Percentiles rank a stretch among this genome's conserved stretches.
These are phyloP conservation scores for Agrochola lychnidis DNA, from an alignment of 2,888 invertebrate species.

Conservation along the genomic window DNA sequence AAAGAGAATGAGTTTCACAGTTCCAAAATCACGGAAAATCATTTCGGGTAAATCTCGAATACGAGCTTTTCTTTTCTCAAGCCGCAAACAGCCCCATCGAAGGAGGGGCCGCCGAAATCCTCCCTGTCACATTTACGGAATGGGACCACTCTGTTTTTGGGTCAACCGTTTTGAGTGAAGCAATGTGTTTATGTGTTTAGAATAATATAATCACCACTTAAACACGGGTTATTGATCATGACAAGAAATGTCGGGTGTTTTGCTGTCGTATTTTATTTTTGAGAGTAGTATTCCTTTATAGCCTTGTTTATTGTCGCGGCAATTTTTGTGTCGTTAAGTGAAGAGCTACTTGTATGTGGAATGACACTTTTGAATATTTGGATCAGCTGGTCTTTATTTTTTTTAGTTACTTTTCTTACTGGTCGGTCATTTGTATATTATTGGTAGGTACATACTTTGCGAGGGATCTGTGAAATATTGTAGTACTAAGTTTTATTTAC, in stretches of 20 bases:
- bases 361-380: slow-evolving; percentile 18
- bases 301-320: slow-evolving; percentile 17
- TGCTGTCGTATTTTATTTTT: slow-evolving; percentile 19
- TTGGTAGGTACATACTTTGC: background rate
- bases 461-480: background rate
- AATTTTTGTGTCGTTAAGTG: slow-evolving; percentile 19
- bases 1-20: slow-evolving; percentile 3
- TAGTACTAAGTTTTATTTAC: background rate
- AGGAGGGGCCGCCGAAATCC: slow-evolving; percentile 58
- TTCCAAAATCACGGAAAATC: slow-evolving; percentile 15
- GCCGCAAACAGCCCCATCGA: slow-evolving; percentile 50
- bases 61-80: slow-evolving; percentile 31
- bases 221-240: slow-evolving; percentile 50
- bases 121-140: slow-evolving; percentile 64
- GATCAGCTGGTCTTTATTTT: background rate
- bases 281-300: slow-evolving; percentile 1
- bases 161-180: slow-evolving; percentile 73
- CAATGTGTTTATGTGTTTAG: slow-evolving; percentile 62
- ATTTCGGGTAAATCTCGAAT: slow-evolving; percentile 17
- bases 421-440: background rate
- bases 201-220: slow-evolving; percentile 55
- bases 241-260: slow-evolving; percentile 17
- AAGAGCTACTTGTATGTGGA: slow-evolving; percentile 30
- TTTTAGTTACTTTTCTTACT: background rate
- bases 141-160: slow-evolving; percentile 74